A percentile compares a stretch with the other conserved stretches of the same genome.
Conservation (phyloP, 2,797 vertebrate species). For the Caiman crocodilus region DNA sequence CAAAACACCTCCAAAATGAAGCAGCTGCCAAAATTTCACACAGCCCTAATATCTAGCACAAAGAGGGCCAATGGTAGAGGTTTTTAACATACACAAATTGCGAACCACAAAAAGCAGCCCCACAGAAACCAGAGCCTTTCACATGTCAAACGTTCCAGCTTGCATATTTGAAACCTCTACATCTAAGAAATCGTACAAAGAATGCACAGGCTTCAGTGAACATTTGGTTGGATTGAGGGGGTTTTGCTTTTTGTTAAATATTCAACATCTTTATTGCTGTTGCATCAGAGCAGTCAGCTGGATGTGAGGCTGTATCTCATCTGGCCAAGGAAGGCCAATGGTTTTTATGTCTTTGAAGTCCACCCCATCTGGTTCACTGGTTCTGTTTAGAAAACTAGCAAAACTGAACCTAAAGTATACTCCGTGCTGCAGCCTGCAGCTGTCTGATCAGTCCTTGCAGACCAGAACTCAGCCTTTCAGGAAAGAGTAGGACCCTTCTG, state of each 20-base stretch:
- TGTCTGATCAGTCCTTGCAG: no score
- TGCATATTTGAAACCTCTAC: fast-evolving
- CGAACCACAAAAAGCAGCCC: not conserved
- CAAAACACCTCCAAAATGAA: no score
- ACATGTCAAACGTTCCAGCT: not conserved
- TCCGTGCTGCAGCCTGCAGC: no score
- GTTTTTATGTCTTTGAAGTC: not conserved
- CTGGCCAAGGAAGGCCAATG: not conserved
- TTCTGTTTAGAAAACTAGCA: slow-evolving; percentile 12
- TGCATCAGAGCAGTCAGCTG: not conserved
- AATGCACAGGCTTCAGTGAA: not conserved
- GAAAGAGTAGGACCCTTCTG: no score
- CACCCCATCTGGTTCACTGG: not conserved
- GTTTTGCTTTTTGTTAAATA: no score
- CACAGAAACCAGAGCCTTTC: not conserved
- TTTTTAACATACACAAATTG: not conserved
- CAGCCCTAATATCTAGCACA: no score
- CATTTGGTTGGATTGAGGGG: not conserved
- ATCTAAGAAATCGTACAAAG: not conserved
- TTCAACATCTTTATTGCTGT: not conserved
- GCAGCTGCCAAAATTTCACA: no score
- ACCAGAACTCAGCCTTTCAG: no score
- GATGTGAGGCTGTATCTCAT: not conserved
- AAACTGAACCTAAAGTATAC: not conserved
- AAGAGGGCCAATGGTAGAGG: no score